Base-by-base conservation (phyloP, 92 coral and sea anemone genomes). In the Bergia puertoricense region DNA sequence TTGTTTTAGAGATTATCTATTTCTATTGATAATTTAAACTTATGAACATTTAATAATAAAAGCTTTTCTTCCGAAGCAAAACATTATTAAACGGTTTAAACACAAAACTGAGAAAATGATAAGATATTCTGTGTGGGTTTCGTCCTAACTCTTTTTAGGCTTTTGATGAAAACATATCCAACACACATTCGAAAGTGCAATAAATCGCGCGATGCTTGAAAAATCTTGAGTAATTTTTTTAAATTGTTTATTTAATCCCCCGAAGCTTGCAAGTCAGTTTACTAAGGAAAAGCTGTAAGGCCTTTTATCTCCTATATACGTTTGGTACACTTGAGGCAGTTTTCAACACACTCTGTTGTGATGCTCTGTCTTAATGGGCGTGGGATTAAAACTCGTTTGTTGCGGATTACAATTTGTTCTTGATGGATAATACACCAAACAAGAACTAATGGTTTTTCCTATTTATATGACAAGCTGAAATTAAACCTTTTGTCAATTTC, bases 391-490 rank as follows among this genome's bases (percentile, higher is more conserved):
- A 69, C 59, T 7, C 85, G 90, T 62, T 90, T 92, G 94, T 92
- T 86, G 86, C 92, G 94, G 94, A 89, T 92, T 92, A 92, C 88
- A 89, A 82, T 92, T 81, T 86, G 86, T 79, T 80, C 83, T 86
- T 86, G 88, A 76, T 86, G 86, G 41, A 89, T 92, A 92, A 89
- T 90, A 83, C 94, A 57, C 90, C 88, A 82, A 89, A 90, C 92
- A 91, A 92, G 71, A 71, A 46, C 78, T 84, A 84, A 84, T 84
- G 87, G 87, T 50, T 84, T 84, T 84, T 71, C 87, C 79, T 68
- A 84, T 84, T 84, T 84, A 69, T 84, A 13, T 84, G 87, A 84
- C 87, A 84, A 71, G 67, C 79, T 84, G 87, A 84, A 84, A 84
- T 84, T 84, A 84, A 84, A 84, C 79, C 87, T 84, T 84, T 84